phyloP scores from a whole-genome alignment of 1,140 invertebrate species.

The Drosophila cardini region DNA sequence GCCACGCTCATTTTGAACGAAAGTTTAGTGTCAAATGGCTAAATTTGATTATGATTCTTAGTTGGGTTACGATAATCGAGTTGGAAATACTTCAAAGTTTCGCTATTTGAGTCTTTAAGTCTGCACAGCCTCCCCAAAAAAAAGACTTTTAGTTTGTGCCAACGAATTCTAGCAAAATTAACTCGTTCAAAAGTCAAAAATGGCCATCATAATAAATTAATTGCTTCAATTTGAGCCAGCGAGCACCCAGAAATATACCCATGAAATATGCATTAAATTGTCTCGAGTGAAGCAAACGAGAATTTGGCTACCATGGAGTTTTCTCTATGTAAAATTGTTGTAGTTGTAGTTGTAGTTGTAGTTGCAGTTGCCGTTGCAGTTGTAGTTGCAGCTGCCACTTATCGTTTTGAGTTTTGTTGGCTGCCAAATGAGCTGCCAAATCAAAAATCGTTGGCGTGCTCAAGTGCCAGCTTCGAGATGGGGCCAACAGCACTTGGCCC shows the following conservation, averaged over 20 bases:
- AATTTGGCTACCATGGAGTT: no score
- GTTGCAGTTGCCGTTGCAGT: slow-evolving; percentile 9
- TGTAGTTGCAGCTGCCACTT: slow-evolving; percentile 28
- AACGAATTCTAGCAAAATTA: slow-evolving; percentile 17
- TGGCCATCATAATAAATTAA: slow-evolving; percentile 43
- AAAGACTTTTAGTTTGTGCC: slow-evolving; percentile 54
- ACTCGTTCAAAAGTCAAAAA: slow-evolving; percentile 35
- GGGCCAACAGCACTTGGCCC: not conserved
- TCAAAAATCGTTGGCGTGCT: slow-evolving; percentile 70
- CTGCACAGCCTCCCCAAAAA: not conserved
- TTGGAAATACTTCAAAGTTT: slow-evolving; percentile 80
- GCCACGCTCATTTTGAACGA: slow-evolving; percentile 15
- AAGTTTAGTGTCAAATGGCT: slow-evolving; percentile 80
- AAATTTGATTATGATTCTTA: slow-evolving; percentile 79
- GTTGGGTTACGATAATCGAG: slow-evolving; percentile 80
- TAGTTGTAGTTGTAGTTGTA: not conserved
- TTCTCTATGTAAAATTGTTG: no score
- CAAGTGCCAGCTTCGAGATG: slow-evolving; percentile 33
- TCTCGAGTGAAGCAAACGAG: slow-evolving; percentile 33
- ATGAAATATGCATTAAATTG: slow-evolving; percentile 79
- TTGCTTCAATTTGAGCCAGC: slow-evolving; percentile 28
- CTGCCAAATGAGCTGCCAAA: slow-evolving; percentile 74
- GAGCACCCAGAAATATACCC: slow-evolving; percentile 50
- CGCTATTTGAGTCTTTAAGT: slow-evolving; percentile 20
- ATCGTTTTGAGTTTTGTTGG: slow-evolving; percentile 48